phyloP scores from a whole-genome alignment of 2,888 invertebrate species.

The Cheilosia grossa region DNA sequence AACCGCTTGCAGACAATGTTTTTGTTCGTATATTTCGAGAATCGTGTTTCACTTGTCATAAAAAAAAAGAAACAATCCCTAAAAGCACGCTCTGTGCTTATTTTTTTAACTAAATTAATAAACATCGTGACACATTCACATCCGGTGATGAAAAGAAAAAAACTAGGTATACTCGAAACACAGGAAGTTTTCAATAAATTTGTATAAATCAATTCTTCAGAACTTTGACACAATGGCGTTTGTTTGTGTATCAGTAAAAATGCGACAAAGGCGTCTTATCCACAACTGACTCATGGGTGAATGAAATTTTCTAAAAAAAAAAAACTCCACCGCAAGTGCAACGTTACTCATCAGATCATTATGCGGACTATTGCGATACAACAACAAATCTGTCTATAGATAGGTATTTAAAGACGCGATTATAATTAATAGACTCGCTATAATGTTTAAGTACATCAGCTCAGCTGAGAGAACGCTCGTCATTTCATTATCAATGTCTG shows the following conservation, averaged over 20 bases:
- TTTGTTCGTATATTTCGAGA: background rate
- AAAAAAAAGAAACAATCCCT: background rate
- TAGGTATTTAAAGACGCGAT: no score
- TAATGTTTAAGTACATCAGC: background rate
- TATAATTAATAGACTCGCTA: no score
- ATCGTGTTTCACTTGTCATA: background rate
- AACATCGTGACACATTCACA: background rate
- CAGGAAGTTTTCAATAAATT: conserved; percentile 34
- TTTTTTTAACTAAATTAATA: conserved; percentile 4
- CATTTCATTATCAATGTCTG: conserved; percentile 2
- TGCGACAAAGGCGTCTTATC: background rate
- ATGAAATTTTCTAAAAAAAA: background rate
- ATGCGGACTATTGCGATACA: background rate
- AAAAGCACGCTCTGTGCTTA: background rate
- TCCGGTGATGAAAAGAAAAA: conserved; percentile 2
- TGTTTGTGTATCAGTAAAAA: background rate
- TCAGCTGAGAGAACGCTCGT: background rate
- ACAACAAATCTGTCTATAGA: background rate
- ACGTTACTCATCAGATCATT: conserved; percentile 34
- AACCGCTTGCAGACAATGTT: background rate
- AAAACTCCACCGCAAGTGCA: background rate
- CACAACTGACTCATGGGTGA: conserved; percentile 11
- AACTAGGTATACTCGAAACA: background rate
- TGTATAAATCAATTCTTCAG: conserved; percentile 22
- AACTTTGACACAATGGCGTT: conserved; percentile 15